Evolutionary conservation across 1,140 invertebrate genomes (phyloP).

Genomic region (Hermetia illucens): DNA sequence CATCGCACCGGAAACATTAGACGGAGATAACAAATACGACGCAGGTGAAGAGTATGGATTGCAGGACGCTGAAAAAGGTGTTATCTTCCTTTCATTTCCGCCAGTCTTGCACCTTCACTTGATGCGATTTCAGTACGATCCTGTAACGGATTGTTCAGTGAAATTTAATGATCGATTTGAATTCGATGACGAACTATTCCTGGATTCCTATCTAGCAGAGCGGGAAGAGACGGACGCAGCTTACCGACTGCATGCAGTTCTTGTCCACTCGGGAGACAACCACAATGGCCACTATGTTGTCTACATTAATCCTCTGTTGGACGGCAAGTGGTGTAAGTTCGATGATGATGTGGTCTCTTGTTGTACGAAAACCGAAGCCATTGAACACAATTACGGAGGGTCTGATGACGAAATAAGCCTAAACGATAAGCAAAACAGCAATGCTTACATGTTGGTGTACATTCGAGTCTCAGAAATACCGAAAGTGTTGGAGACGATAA

Average conservation of each 20-base stretch:
- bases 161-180: conserved; percentile 99
- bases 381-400: conserved; percentile 96
- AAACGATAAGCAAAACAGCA: conserved; percentile 90
- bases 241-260: conserved; percentile 95
- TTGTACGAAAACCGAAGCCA: conserved; percentile 91
- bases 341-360: conserved; percentile 98
- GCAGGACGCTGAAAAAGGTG: conserved; percentile 91
- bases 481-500: conserved; percentile 60
- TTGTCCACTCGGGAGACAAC: conserved; percentile 99
- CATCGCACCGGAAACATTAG: conserved; percentile 84
- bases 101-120: conserved; percentile 96
- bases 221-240: conserved; percentile 69
- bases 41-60: conserved; percentile 86
- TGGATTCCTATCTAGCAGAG: conserved; percentile 70
- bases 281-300: conserved; percentile 99
- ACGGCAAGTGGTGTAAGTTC: conserved; percentile 97
- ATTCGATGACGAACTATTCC: conserved; percentile 80
- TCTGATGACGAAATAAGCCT: conserved; percentile 88
- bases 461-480: conserved; percentile 73
- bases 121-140: conserved; percentile 98
- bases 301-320: conserved; percentile 96
- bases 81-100: conserved; percentile 93
- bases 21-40: conserved; percentile 95
- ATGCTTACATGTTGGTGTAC: conserved; percentile 99
- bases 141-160: conserved; percentile 91